Conservation (phyloP, 2,797 vertebrate genomes). For the Pogoniulus pusillus region DNA sequence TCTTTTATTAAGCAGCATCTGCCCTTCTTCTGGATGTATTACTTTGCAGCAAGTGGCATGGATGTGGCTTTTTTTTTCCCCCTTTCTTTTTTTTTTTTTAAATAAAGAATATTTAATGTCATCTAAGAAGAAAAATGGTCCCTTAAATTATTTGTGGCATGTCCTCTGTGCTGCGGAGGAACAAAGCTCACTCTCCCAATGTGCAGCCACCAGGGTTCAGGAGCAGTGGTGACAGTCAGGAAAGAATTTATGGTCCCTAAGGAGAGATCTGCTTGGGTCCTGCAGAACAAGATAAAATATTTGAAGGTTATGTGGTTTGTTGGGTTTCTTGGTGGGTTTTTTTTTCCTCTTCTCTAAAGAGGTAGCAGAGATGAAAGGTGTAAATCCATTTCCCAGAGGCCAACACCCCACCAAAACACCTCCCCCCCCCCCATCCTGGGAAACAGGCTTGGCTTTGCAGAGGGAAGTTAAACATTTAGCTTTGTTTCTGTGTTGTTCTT, state of each 20-base stretch:
- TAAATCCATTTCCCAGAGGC: not conserved
- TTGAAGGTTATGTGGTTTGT: not conserved
- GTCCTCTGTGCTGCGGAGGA: slow-evolving; percentile 50
- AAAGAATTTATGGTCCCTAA: slow-evolving; percentile 43
- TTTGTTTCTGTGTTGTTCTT: not conserved
- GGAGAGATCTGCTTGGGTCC: slow-evolving; percentile 47
- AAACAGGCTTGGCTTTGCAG: not conserved
- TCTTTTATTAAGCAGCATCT: slow-evolving; percentile 64
- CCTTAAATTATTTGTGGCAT: slow-evolving; percentile 62
- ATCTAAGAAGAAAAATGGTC: slow-evolving; percentile 39
- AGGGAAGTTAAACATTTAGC: not conserved
- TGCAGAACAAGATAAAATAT: slow-evolving; percentile 59
- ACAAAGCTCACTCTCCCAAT: slow-evolving; percentile 48
- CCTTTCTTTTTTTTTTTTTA: not conserved
- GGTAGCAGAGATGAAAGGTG: not conserved
- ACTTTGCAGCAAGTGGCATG: slow-evolving; percentile 36
- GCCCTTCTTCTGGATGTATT: slow-evolving; percentile 59
- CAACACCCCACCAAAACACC: not conserved
- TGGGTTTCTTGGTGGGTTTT: not conserved
- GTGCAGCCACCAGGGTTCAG: not conserved
- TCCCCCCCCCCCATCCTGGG: not conserved
- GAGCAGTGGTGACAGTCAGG: slow-evolving; percentile 32
- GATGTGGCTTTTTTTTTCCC: not conserved
- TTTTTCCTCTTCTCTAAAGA: not conserved
- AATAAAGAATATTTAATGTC: slow-evolving; percentile 65